Evolutionary conservation across 2,888 invertebrate genomes (phyloP), one percentile per base, ranked within the genome.

Genomic region (Perizoma flavofasciatum): DNA sequence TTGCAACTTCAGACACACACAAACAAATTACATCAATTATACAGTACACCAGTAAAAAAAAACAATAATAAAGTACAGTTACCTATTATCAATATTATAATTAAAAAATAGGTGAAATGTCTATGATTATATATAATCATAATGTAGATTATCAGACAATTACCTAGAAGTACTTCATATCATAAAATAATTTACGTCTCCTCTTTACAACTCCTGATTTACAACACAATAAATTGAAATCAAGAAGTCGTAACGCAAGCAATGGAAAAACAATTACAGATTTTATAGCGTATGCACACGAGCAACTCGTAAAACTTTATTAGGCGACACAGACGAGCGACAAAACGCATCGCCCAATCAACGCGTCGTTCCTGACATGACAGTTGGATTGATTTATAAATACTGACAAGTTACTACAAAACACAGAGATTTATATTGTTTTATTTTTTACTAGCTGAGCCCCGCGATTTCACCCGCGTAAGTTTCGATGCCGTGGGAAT

Each of bases 251-350:
- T 44, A 60, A 49, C 22, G 49, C 53, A 37, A 46, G 49, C 53
- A 49, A 53, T 49, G 32, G 22, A 11, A 59, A 52, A 53, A 39
- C 54, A 57, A 53, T 61, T 57, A 43, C 33, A 57, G 37, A 46
- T 57, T 58, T 59, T 62, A 49, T 53, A 52, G 44, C 34, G 34
- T 6, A 33, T 40, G 34, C 52, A 53, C 41, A 57, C 61, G 53
- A 50, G 53, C 52, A 33, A 49, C 56, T 56, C 59, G 44, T 61
- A 50, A 66, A 61, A 61, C 48, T 57, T 61, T 56, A 61, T 54
- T 43, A 6, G 11, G 60, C 62, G 61, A 43, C 41, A 43, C 59
- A 66, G 53, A 69, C 65, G 55, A 51, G 63, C 69, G 66, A 61
- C 62, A 43, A 59, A 55, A 56, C 45, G 46, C 56, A 46, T 40